A percentile compares a stretch with the other conserved stretches of the same genome.
Evolutionary conservation across 64 coral and sea anemone species (phyloP).

Genomic region (Montipora capricornis): DNA sequence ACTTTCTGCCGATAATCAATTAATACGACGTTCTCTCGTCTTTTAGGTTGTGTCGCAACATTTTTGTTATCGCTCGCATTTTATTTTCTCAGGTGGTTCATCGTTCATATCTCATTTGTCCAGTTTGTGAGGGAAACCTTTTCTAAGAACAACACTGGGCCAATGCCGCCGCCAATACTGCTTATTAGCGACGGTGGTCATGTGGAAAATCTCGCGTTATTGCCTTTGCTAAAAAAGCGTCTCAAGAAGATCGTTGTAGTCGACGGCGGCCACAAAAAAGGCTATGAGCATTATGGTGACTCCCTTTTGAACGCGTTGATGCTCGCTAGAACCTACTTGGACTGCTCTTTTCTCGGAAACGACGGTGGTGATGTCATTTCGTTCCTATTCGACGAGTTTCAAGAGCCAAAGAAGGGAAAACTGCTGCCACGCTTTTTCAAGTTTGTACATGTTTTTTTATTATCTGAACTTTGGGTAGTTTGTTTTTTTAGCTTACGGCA

Average conservation of each 20-base stretch:
- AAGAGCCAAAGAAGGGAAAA: background rate
- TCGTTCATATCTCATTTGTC: conserved; percentile 46
- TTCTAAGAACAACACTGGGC: no score
- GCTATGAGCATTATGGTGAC: background rate
- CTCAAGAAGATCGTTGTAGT: background rate
- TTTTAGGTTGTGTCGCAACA: no score
- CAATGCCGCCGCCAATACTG: conserved; percentile 66
- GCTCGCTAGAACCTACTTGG: conserved; percentile 6
- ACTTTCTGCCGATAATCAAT: no score
- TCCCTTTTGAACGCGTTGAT: conserved; percentile 14
- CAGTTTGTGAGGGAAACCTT: no score
- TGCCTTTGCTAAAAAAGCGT: conserved; percentile 23
- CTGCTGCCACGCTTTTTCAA: conserved; percentile 54
- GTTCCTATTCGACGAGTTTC: background rate
- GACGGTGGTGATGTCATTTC: background rate
- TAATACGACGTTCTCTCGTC: no score
- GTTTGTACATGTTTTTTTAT: background rate
- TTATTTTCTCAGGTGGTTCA: conserved; percentile 61
- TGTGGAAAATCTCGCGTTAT: conserved; percentile 5
- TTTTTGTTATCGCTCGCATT: background rate
- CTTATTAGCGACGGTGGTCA: conserved; percentile 60
- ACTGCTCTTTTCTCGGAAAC: conserved; percentile 1
- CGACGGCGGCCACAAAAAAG: background rate
- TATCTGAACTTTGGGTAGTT: background rate
- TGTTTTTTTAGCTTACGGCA: no score